Base-by-base conservation (phyloP, 2,797 vertebrate genomes). In the Pogoniulus pusillus region DNA sequence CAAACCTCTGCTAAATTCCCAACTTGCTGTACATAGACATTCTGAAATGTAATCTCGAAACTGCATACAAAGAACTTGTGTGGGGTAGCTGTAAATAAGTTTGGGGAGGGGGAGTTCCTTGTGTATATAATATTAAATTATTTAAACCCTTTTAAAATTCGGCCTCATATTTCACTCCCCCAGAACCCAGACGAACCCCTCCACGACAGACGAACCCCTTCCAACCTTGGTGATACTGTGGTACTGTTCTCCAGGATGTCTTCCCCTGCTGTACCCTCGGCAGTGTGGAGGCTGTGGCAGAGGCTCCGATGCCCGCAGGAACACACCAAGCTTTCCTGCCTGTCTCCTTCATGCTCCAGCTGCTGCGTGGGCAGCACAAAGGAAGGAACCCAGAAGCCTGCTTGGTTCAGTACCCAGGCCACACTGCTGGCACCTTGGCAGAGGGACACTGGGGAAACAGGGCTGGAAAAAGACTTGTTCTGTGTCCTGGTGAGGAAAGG, bases 201-300 rank as follows among this genome's bases (percentile, higher is more conserved):
- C n/a, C n/a, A n/a, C n/a, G n/a, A n/a, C n/a, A n/a, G n/a, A n/a
- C n/a, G n/a, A n/a, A n/a, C n/a, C n/a, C n/a, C n/a, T n/a, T n/a
- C n/a, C n/a, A n/a, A n/a, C n/a, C n/a, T n/a, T n/a, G n/a, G n/a
- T n/a, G n/a, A n/a, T n/a, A n/a, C n/a, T n/a, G n/a, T n/a, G n/a
- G n/a, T n/a, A n/a, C 65, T 2, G 43, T 20, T 64, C 19, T 6
- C n/a, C 43, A 6, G 51, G 58, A 41, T 70, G 6, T 0, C 26
- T 51, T 20, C 14, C 57, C 15, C 26, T 55, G 9, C 63, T 12
- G 1, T 10, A 18, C 30, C 24, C 35, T 9, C 1, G 7, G 54
- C 17, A 26, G 6, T 1, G 1, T 0, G 2, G 49, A 5, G 51
- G 64, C 53, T 17, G 72, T 16, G 45, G 59, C 53, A 16, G 22